phyloP scores from a whole-genome alignment of 2,797 vertebrate species.

The Rhincodon typus region DNA sequence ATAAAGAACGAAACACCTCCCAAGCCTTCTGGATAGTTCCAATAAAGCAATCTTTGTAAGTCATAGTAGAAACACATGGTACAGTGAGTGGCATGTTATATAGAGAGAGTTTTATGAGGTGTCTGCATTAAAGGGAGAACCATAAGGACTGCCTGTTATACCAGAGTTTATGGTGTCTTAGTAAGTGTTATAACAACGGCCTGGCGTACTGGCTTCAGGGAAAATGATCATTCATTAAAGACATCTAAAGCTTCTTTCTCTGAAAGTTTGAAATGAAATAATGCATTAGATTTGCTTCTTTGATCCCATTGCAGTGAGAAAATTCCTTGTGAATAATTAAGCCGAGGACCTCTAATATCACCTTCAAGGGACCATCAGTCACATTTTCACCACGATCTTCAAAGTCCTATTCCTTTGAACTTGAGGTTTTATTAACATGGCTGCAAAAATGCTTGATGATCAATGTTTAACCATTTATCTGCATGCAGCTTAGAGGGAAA shows the following conservation, averaged over 20 bases:
- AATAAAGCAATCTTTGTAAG: not conserved
- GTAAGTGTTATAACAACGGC: not conserved
- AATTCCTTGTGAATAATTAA: constrained; percentile 23
- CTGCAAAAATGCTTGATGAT: not conserved
- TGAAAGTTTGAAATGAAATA: constrained; percentile 4
- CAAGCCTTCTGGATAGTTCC: not conserved
- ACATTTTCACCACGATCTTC: not conserved
- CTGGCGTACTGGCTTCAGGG: not conserved
- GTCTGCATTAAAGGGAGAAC: not conserved
- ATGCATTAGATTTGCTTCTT: constrained; percentile 13
- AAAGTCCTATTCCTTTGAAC: not conserved
- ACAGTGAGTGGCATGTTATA: not conserved
- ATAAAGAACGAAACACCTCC: not conserved
- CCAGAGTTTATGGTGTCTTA: not conserved
- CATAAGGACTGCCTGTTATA: not conserved
- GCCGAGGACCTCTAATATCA: not conserved
- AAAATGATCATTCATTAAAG: not conserved
- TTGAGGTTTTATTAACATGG: not conserved
- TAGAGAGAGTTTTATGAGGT: not conserved
- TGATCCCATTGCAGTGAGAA: not conserved
- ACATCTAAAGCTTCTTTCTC: not conserved
- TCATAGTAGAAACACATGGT: not conserved
- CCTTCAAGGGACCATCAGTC: not conserved
- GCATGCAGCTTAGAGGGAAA: not conserved
- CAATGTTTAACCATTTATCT: not conserved